Conservation (phyloP, 2,113 vertebrate genomes). For the Urocolius indicus region DNA sequence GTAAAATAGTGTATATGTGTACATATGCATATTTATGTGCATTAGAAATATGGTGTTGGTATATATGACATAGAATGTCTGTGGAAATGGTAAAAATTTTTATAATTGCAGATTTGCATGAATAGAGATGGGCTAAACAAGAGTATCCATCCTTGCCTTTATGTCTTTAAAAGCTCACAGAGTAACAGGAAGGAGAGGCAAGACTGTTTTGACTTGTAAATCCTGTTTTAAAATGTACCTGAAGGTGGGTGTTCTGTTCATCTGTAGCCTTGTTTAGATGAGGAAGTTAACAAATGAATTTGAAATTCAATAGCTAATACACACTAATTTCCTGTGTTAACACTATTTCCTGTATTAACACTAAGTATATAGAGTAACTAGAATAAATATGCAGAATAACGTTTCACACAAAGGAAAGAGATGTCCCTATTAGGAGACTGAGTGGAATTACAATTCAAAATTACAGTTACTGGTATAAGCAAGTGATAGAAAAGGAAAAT, state of each 20-base stretch:
- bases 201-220: background rate
- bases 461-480: background rate
- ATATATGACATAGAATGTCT: background rate
- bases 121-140: background rate
- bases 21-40: background rate
- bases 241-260: background rate
- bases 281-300: constrained; percentile 40
- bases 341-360: constrained; percentile 26
- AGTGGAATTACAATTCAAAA: background rate
- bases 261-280: constrained; percentile 5
- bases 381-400: background rate
- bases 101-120: background rate
- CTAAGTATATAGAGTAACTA: background rate
- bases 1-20: background rate
- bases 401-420: background rate
- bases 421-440: background rate
- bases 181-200: background rate
- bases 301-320: constrained; percentile 52
- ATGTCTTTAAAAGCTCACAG: background rate
- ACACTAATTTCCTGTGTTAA: constrained; percentile 52
- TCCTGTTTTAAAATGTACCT: background rate
- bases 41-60: background rate
- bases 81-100: background rate
- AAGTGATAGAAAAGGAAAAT: background rate
- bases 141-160: background rate